Evolutionary conservation across 23 tunicate species (phyloP).

Genomic region (Styela clava): DNA sequence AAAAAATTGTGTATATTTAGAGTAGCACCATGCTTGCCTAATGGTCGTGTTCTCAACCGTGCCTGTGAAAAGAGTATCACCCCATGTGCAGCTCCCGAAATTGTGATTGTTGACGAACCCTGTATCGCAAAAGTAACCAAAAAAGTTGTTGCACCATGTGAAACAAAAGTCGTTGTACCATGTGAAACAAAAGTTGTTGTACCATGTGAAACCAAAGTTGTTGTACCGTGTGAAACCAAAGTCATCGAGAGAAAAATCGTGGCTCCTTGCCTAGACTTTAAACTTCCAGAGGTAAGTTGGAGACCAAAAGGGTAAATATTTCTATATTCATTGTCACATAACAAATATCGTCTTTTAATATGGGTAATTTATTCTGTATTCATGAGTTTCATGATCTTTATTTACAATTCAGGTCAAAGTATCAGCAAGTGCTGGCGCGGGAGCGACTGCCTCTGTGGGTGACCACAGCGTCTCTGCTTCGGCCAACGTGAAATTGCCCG

Average conservation of each 20-base stretch:
- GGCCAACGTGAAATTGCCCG: not conserved
- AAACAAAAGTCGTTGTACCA: not conserved
- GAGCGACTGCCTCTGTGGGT: too few species aligned
- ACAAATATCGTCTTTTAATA: too few species aligned
- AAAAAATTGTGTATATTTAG: too few species aligned
- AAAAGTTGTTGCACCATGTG: not conserved
- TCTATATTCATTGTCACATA: too few species aligned
- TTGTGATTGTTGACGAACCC: not conserved
- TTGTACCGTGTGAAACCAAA: not conserved
- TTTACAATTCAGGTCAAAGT: not conserved
- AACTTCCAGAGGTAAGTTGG: not conserved
- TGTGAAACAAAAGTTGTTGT: not conserved
- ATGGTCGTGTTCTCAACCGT: not conserved
- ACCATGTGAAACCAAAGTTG: not conserved
- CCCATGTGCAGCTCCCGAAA: not conserved
- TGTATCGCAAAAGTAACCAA: not conserved
- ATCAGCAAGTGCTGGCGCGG: not conserved
- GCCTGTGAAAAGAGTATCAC: not conserved
- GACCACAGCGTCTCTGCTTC: not conserved
- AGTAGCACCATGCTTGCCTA: not conserved
- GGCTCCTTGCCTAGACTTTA: not conserved
- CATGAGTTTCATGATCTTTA: too few species aligned
- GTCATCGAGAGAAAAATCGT: not conserved
- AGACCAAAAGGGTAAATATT: too few species aligned
- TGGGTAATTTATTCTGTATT: too few species aligned